Evolutionary conservation across 1,140 invertebrate species (phyloP).

Genomic region (Ceratoteleas bidentatus): DNA sequence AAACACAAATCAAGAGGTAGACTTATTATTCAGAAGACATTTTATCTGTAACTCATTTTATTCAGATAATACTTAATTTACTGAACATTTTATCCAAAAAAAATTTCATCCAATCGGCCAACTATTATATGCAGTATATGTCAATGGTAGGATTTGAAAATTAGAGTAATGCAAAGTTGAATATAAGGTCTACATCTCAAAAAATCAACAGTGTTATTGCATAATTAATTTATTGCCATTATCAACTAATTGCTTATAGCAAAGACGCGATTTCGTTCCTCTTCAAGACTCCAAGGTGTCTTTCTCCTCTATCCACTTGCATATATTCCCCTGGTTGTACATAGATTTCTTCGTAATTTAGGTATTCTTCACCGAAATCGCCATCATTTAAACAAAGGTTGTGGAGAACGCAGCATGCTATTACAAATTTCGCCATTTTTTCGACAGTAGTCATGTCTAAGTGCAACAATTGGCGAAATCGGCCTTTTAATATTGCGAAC

Average conservation of each 20-base stretch:
- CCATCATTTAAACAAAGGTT: not conserved
- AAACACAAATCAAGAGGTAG: no score
- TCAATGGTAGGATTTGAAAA: no score
- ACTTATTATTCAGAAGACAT: no score
- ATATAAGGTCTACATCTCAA: no score
- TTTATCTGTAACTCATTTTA: no score
- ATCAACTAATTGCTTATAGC: not conserved
- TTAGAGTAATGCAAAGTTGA: no score
- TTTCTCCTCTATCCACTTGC: not conserved
- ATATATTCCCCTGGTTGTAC: not conserved
- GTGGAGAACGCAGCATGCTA: not conserved
- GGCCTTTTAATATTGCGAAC: not conserved
- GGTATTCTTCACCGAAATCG: not conserved
- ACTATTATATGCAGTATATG: no score
- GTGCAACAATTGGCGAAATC: slow-evolving; percentile 1
- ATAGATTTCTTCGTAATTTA: not conserved
- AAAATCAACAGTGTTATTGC: no score
- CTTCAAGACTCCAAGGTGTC: not conserved
- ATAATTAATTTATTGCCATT: no score
- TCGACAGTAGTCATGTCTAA: not conserved
- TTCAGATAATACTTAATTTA: no score
- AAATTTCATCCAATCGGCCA: no score
- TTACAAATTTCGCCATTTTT: not conserved
- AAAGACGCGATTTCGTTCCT: not conserved
- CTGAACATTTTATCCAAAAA: no score